These are phyloP conservation scores for Zeugodacus cucurbitae DNA, from an alignment of 1,140 invertebrate genomes.

Conservation along the genomic window DNA sequence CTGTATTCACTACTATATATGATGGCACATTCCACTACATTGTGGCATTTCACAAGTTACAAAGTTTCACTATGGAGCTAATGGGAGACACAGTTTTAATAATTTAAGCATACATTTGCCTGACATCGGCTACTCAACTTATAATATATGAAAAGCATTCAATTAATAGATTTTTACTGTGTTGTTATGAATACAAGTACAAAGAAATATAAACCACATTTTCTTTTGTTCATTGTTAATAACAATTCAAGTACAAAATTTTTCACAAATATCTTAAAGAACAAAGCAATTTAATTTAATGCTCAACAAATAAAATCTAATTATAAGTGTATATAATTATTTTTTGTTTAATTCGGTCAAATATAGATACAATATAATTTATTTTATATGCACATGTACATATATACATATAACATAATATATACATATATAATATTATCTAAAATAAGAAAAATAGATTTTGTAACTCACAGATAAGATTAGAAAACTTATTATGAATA, in stretches of 20 bases:
- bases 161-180: conserved; percentile 10
- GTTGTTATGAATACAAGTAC: neutral
- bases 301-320: too few relatives aligned
- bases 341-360: neutral
- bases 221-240: neutral
- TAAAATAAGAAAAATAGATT: neutral
- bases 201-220: neutral
- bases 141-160: neutral
- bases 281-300: too few relatives aligned
- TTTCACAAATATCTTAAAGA: too few relatives aligned
- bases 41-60: neutral
- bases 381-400: neutral
- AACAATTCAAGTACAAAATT: too few relatives aligned
- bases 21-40: too few relatives aligned
- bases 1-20: neutral
- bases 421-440: neutral
- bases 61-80: neutral
- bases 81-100: neutral
- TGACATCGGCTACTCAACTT: neutral
- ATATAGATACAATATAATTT: neutral
- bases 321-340: neutral
- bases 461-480: neutral
- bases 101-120: neutral
- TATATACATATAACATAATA: neutral
- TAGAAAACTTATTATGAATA: neutral